These are phyloP conservation scores for Sebastes matsubarae DNA, from an alignment of 2,797 vertebrate species.

Conservation along the genomic window DNA sequence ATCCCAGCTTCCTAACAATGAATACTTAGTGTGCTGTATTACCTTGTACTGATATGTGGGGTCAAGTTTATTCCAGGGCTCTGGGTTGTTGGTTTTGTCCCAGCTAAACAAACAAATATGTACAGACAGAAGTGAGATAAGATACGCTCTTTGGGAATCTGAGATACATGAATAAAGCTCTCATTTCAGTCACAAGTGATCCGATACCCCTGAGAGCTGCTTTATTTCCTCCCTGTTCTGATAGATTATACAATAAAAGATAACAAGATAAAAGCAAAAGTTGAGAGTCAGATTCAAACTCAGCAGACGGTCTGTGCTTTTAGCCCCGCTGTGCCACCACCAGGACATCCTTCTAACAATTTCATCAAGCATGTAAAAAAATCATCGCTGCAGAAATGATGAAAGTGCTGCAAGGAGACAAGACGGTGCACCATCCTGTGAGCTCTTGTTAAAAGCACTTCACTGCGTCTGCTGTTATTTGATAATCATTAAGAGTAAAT, in stretches of 20 bases:
- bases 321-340: background rate
- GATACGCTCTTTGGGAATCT: background rate
- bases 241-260: background rate
- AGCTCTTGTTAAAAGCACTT: background rate
- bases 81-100: constrained; percentile 90
- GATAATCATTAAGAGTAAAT: background rate
- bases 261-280: background rate
- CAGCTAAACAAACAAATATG: constrained; percentile 82
- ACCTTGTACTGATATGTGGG: constrained; percentile 95
- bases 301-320: background rate
- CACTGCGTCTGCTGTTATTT: background rate
- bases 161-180: background rate
- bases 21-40: background rate
- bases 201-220: constrained; percentile 1
- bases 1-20: background rate
- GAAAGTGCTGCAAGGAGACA: background rate
- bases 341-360: background rate
- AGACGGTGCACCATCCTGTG: background rate
- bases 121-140: background rate
- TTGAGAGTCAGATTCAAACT: constrained; percentile 2
- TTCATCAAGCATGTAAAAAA: constrained; percentile 3
- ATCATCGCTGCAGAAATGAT: background rate
- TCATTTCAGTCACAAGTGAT: background rate
- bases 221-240: background rate
- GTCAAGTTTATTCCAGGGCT: constrained; percentile 92